Base-by-base conservation (phyloP, 2,113 vertebrate species). In the Ascaphus truei region DNA sequence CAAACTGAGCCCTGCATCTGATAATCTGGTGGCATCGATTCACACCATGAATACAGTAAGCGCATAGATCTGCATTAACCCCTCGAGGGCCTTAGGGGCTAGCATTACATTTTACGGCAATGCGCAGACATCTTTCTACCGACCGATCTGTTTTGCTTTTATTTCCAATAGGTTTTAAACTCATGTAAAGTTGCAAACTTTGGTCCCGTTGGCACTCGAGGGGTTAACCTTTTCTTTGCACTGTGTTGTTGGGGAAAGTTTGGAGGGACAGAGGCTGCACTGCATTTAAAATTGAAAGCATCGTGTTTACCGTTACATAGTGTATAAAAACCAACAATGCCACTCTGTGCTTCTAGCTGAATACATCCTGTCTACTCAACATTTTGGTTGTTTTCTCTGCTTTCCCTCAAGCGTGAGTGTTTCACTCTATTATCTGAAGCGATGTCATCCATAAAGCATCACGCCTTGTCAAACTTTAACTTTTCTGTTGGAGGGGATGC, bases 391-490 rank as follows among this genome's bases (percentile, higher is more conserved):
- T 52, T 57, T 69, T 69, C 33, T 61, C 57, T 18, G 41, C 34
- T 61, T 27, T 50, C 67, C 22, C 29, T 71, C 67, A 71, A 52
- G 67, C 57, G 57, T 71, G 25, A 61, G 57, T n/a, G 25, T 61
- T 71, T 71, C 45, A 52, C 56, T 71, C 67, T 71, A 71, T 71
- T 71, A 71, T 71, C 67, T 52, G 47, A 61, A 71, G 67, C 45
- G 18, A 61, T 71, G 47, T 61, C 67, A 71, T 71, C 67, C 67
- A 71, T 71, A 71, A 71, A 71, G 45, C 56, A 61, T 71, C 56
- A 61, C 33, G 43, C 56, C 47, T n/a, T 61, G 67, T 71, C 65
- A 68, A 57, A 68, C 53, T 59, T 34, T 61, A 61, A 71, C 67
- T 71, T 60, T 60, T 47, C 33, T 15, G 23, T 71, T 25, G 15